Conservation (phyloP, 2,888 invertebrate species). For the Idaea dimidiata region DNA sequence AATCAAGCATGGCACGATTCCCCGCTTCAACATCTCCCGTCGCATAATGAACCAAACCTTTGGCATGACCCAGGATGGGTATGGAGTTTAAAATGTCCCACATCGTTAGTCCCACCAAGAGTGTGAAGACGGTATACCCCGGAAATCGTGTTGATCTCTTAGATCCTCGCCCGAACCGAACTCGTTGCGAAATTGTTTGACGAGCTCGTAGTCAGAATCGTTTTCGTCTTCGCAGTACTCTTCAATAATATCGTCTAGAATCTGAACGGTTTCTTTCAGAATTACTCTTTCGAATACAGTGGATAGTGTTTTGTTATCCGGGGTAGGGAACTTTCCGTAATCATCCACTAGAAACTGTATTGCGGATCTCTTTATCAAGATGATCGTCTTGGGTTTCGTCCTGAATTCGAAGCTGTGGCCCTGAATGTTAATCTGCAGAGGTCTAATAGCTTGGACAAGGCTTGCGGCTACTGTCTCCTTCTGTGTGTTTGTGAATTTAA, state of each 20-base stretch:
- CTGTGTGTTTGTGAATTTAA: neutral
- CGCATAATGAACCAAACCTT: conserved; percentile 13
- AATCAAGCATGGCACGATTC: conserved; percentile 12
- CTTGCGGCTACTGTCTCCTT: neutral
- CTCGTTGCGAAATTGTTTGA: too few relatives aligned
- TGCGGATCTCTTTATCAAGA: conserved; percentile 19
- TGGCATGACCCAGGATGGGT: conserved; percentile 13
- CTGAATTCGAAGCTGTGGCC: conserved; percentile 12
- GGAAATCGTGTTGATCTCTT: too few relatives aligned
- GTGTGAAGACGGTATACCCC: conserved; percentile 8
- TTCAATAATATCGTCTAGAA: too few relatives aligned
- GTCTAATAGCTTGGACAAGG: neutral
- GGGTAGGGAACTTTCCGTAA: conserved; percentile 10
- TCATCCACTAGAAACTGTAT: conserved; percentile 15
- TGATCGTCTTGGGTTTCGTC: conserved; percentile 9
- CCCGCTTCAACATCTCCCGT: conserved; percentile 12
- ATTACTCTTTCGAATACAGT: neutral
- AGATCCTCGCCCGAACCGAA: too few relatives aligned
- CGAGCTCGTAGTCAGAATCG: too few relatives aligned
- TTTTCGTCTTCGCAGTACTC: neutral
- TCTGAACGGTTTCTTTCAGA: too few relatives aligned
- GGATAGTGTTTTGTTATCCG: neutral
- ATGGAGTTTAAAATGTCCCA: conserved; percentile 10
- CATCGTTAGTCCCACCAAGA: conserved; percentile 4
- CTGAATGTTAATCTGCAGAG: neutral